A percentile compares a stretch with the other conserved stretches of the same genome.
Evolutionary conservation across 2,888 invertebrate genomes (phyloP).

Genomic region (Cynaeus angustus): DNA sequence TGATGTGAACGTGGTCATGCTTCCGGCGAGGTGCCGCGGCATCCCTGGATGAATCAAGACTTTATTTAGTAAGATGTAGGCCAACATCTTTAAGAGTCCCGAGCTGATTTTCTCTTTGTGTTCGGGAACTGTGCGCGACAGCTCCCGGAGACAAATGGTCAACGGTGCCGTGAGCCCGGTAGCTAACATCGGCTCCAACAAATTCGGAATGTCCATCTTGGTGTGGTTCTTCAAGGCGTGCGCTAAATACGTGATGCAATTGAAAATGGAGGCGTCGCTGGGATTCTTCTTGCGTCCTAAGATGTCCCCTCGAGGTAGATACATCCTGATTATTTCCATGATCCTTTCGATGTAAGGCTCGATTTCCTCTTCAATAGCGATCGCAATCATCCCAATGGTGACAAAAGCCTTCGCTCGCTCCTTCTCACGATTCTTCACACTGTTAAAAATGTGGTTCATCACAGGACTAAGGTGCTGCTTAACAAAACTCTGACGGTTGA

Average conservation of each 20-base stretch:
- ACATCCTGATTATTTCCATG: slow-evolving; percentile 80
- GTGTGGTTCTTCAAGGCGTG: slow-evolving; percentile 88
- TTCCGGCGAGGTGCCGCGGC: slow-evolving; percentile 76
- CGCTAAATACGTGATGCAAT: slow-evolving; percentile 93
- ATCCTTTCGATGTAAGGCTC: slow-evolving; percentile 86
- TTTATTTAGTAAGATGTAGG: slow-evolving; percentile 91
- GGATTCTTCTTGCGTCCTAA: slow-evolving; percentile 70
- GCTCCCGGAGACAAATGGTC: slow-evolving; percentile 91
- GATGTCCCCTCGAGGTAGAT: slow-evolving; percentile 71
- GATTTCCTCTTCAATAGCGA: slow-evolving; percentile 89
- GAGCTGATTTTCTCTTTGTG: slow-evolving; percentile 94
- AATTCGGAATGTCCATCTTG: slow-evolving; percentile 84
- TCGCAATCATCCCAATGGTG: slow-evolving; percentile 91
- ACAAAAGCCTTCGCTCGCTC: slow-evolving; percentile 92
- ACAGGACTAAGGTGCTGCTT: slow-evolving; percentile 83
- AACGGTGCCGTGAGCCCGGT: slow-evolving; percentile 93
- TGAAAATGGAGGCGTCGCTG: slow-evolving; percentile 92
- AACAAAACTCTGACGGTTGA: slow-evolving; percentile 87
- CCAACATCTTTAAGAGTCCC: slow-evolving; percentile 93
- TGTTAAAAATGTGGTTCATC: slow-evolving; percentile 85
- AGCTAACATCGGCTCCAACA: slow-evolving; percentile 93
- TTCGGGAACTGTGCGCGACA: slow-evolving; percentile 88
- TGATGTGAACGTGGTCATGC: slow-evolving; percentile 72
- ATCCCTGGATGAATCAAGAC: slow-evolving; percentile 87
- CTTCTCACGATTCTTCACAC: slow-evolving; percentile 86